Conservation (phyloP, 2,113 vertebrate genomes). For the Erpornis zantholeuca region DNA sequence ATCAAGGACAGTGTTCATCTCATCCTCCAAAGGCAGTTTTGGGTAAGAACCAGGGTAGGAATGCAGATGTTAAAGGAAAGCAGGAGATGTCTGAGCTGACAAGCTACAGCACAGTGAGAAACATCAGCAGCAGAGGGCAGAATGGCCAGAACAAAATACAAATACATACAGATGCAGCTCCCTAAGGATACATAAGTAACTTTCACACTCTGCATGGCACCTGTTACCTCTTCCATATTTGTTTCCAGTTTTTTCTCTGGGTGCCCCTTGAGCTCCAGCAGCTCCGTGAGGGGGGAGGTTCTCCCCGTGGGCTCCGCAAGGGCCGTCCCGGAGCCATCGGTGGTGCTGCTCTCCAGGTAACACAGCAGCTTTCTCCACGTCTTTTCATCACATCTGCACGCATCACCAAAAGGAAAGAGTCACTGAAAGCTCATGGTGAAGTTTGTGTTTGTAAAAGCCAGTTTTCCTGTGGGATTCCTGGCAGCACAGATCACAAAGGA, state of each 20-base stretch:
- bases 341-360: constrained; percentile 56
- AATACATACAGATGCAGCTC: neutral
- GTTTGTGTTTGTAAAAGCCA: neutral
- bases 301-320: constrained; percentile 72
- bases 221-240: constrained; percentile 80
- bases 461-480: neutral
- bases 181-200: neutral
- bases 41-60: neutral
- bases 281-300: constrained; percentile 70
- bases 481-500: neutral
- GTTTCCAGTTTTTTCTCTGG: constrained; percentile 53
- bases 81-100: neutral
- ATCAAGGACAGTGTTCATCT: neutral
- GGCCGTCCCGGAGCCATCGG: constrained; percentile 52
- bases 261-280: constrained; percentile 77
- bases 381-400: constrained; percentile 80
- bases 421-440: neutral
- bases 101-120: neutral
- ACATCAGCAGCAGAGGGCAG: neutral
- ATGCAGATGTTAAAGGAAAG: neutral
- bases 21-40: neutral
- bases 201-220: neutral
- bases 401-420: neutral
- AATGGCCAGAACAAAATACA: neutral
- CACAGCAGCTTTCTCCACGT: constrained; percentile 71